Percentiles rank a stretch among this genome's conserved stretches.
These are phyloP conservation scores for Porphyrio hochstetteri DNA, from an alignment of 2,113 vertebrate genomes.

Conservation along the genomic window DNA sequence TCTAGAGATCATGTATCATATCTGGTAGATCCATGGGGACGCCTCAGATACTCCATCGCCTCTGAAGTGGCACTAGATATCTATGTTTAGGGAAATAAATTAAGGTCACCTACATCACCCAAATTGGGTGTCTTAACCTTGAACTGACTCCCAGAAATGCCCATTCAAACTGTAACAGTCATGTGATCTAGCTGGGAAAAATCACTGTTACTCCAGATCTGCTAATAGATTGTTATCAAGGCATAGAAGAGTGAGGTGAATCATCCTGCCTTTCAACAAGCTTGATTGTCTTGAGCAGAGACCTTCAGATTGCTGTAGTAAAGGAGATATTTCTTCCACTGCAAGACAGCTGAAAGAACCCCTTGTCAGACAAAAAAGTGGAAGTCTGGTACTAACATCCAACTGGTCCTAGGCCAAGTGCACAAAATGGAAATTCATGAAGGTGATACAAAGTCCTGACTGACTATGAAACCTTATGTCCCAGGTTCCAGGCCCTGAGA, in stretches of 20 bases:
- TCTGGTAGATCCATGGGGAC: not conserved
- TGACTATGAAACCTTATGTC: not conserved
- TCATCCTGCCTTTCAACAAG: not conserved
- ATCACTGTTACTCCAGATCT: not conserved
- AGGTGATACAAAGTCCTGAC: not conserved
- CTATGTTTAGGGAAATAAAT: not conserved
- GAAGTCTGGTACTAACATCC: not conserved
- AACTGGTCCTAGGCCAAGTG: not conserved
- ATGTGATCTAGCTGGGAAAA: not conserved
- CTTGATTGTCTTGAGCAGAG: not conserved
- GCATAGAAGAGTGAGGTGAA: not conserved
- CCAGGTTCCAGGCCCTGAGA: not conserved
- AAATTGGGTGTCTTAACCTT: not conserved
- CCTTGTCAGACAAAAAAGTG: not conserved
- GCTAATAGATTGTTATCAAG: not conserved
- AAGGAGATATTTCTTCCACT: not conserved
- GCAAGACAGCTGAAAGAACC: not conserved
- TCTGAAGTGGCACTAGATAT: not conserved
- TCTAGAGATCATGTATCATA: not conserved
- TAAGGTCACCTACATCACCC: not conserved
- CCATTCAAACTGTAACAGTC: not conserved
- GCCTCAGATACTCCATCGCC: not conserved
- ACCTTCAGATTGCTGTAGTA: not conserved
- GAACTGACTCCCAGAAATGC: not conserved
- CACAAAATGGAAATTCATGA: not conserved